Evolutionary conservation across 92 coral and sea anemone genomes (phyloP), one percentile per base, ranked within the genome.

Genomic region (Scolanthus callimorphus): DNA sequence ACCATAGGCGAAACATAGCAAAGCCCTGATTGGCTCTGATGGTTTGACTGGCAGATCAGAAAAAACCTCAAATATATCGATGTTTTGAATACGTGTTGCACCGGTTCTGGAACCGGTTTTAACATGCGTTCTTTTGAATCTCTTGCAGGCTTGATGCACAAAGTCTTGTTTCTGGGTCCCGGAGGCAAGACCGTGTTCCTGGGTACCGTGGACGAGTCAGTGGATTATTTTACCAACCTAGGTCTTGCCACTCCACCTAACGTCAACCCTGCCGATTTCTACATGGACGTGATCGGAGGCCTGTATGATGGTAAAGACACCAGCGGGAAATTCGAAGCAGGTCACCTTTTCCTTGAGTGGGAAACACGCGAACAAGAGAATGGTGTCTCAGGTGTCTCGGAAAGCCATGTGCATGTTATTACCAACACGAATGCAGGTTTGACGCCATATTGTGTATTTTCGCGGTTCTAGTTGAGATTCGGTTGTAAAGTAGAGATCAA

Each of bases 281-380:
- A 83, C 67, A 89, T 89, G 96, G 96, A 89, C 31, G 88, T 84
- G 44, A 89, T 89, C 49, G 96, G 91, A 28, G 96, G 91, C 25
- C 57, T 68, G 20, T 27, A 68, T 29, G 65, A 68, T 45, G 58
- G 27, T 1, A 44, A 58, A 17, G 65, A 34, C 17, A 55, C 39
- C 3, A 64, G 57, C 10, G 15, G 15, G 41, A 20, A 20, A 9
- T 56, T 68, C 30, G 17, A 41, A 1, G 38, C 75, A 10, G 29
- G 6, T 12, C 41, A 49, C 20, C 57, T 68, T 15, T 68, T 68
- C 34, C 39, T 41, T 1, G 11, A 8, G 19, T 68, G 75, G 75
- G 75, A 56, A n/a, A n/a, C n/a, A n/a, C 11, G 28, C 27, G 25
- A 26, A 26, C 27, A 4, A 4, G 58, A 51, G 11, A 17, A 28